Evolutionary conservation across 2,113 vertebrate genomes (phyloP).

Genomic region (Cebidichthys violaceus): DNA sequence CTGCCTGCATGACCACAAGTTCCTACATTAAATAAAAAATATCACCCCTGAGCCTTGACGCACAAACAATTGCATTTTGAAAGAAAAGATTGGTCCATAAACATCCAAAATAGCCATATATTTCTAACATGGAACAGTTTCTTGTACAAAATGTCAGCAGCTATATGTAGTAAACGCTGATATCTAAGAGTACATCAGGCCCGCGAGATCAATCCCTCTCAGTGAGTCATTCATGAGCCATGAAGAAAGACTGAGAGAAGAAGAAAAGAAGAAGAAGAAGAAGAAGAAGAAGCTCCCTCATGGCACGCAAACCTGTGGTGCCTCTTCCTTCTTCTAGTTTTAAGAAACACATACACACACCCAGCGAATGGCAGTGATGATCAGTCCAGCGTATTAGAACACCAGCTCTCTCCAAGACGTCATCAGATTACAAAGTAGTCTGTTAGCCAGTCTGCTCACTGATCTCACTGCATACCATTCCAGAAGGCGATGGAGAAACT

Average conservation of each 20-base stretch:
- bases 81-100: neutral
- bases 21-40: neutral
- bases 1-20: neutral
- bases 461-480: slow-evolving; percentile 17
- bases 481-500: slow-evolving; percentile 28
- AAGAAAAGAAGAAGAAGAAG: slow-evolving; percentile 34
- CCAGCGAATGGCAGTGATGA: slow-evolving; percentile 10
- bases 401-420: slow-evolving; percentile 29
- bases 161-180: slow-evolving; percentile 4
- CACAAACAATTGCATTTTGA: neutral
- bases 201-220: slow-evolving; percentile 26
- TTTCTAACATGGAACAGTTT: slow-evolving; percentile 18
- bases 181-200: slow-evolving; percentile 10
- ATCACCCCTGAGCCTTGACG: neutral
- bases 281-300: slow-evolving; percentile 19
- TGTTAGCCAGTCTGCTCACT: slow-evolving; percentile 33
- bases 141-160: slow-evolving; percentile 36
- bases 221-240: slow-evolving; percentile 66
- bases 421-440: slow-evolving; percentile 56
- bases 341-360: slow-evolving; percentile 40
- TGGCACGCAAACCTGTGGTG: slow-evolving; percentile 18
- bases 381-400: slow-evolving; percentile 29
- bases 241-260: slow-evolving; percentile 22
- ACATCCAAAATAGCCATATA: slow-evolving; percentile 15
- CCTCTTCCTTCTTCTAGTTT: slow-evolving; percentile 35